Conservation (phyloP, 23 tunicate species). For the Corella eumyota region DNA sequence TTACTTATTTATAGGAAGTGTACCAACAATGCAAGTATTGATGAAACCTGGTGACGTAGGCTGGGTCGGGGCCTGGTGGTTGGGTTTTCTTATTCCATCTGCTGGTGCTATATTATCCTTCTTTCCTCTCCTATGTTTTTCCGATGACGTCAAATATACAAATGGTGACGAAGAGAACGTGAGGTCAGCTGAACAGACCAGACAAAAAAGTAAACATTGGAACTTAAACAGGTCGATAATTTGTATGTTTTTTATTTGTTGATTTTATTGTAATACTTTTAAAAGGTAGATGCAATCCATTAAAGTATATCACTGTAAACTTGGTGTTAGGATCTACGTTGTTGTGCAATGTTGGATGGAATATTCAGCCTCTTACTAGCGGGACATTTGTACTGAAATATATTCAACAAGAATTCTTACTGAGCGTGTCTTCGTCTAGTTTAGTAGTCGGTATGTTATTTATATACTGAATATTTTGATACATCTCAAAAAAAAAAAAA, state of each 20-base stretch:
- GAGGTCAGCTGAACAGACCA: background rate
- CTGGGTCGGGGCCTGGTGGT: slow-evolving; percentile 47
- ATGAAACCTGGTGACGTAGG: slow-evolving; percentile 14
- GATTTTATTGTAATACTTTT: too few relatives aligned
- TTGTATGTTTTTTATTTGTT: too few relatives aligned
- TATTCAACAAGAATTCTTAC: slow-evolving; percentile 19
- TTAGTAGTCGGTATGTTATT: slow-evolving; percentile 5
- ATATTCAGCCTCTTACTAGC: slow-evolving; percentile 19
- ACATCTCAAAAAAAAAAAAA: too few relatives aligned
- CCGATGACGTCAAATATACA: background rate
- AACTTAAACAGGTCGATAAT: background rate
- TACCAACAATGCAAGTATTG: too few relatives aligned
- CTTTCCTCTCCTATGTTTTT: slow-evolving; percentile 14
- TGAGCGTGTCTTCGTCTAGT: slow-evolving; percentile 13
- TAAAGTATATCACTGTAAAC: too few relatives aligned
- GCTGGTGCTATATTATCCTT: slow-evolving; percentile 7
- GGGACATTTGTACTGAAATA: slow-evolving; percentile 40
- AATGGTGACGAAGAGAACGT: slow-evolving; percentile 9
- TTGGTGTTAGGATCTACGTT: too few relatives aligned
- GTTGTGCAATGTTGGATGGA: slow-evolving; percentile 17
- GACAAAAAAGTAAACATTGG: too few relatives aligned
- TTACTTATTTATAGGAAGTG: too few relatives aligned
- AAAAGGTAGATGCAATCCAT: too few relatives aligned
- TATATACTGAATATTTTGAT: too few relatives aligned
- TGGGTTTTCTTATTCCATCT: slow-evolving; percentile 18